These are phyloP conservation scores for Drosophila santomea DNA, from an alignment of 1,140 invertebrate genomes.

Conservation along the genomic window DNA sequence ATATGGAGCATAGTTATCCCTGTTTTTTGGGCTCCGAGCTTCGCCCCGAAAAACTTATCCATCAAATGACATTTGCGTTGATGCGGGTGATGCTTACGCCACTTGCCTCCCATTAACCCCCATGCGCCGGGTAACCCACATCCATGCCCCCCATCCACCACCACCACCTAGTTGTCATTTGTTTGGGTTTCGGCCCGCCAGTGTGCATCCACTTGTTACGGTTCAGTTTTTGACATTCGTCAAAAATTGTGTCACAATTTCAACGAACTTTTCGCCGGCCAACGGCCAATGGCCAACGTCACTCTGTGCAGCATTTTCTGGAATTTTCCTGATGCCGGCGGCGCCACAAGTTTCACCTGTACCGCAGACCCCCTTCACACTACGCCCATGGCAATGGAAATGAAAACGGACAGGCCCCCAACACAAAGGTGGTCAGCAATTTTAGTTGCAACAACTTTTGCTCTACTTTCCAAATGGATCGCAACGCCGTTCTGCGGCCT, in stretches of 20 bases:
- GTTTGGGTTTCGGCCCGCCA: constrained; percentile 58
- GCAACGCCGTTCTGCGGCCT: not conserved
- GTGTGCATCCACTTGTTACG: constrained; percentile 59
- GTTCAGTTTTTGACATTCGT: constrained; percentile 75
- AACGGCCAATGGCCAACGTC: constrained; percentile 3
- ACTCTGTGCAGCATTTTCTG: constrained; percentile 6
- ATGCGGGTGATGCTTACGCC: constrained; percentile 61
- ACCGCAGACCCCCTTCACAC: not conserved
- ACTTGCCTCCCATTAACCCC: constrained; percentile 22
- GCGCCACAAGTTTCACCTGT: constrained; percentile 26
- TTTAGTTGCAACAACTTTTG: constrained; percentile 31
- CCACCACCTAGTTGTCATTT: constrained; percentile 24
- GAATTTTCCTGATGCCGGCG: constrained; percentile 14
- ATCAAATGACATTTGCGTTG: constrained; percentile 80
- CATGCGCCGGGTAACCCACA: not conserved
- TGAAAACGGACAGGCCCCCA: not conserved
- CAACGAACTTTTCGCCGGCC: constrained; percentile 32
- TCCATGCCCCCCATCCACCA: not conserved
- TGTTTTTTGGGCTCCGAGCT: constrained; percentile 28
- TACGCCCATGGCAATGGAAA: not conserved
- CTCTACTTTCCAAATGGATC: constrained; percentile 4
- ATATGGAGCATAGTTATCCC: constrained; percentile 73
- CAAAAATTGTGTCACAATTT: constrained; percentile 80
- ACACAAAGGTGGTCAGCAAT: constrained; percentile 40
- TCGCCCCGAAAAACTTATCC: constrained; percentile 69